These are phyloP conservation scores for Polyergus mexicanus DNA, from an alignment of 1,140 invertebrate genomes.

Conservation along the genomic window DNA sequence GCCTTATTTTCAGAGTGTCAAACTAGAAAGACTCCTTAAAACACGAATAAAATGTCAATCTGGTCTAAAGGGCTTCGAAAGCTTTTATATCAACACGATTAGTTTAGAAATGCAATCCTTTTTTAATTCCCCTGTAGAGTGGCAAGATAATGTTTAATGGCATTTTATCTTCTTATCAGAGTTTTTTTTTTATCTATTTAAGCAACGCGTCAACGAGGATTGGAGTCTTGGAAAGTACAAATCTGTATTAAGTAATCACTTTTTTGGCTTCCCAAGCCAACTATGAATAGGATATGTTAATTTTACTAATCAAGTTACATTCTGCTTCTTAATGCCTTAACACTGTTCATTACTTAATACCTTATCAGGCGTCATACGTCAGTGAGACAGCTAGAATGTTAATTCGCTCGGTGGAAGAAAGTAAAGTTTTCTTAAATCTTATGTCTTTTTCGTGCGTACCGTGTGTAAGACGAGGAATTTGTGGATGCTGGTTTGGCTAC, in stretches of 20 bases:
- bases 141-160: constrained; percentile 3
- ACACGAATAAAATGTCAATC: constrained; percentile 1
- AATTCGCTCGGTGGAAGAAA: neutral
- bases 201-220: neutral
- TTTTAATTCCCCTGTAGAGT: neutral
- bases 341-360: constrained; percentile 26
- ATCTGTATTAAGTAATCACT: constrained; percentile 14
- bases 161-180: neutral
- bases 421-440: neutral
- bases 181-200: neutral
- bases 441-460: neutral
- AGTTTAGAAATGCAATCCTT: neutral
- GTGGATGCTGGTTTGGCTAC: constrained; percentile 3
- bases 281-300: constrained; percentile 25
- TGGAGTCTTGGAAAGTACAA: neutral
- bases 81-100: neutral
- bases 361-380: constrained; percentile 28
- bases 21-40: neutral
- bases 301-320: constrained; percentile 23
- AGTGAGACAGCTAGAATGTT: constrained; percentile 14
- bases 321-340: constrained; percentile 20
- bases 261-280: neutral
- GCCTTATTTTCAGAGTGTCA: too few species aligned
- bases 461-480: neutral
- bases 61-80: neutral